Percentiles rank a stretch among this genome's conserved stretches.
Evolutionary conservation across 1,140 invertebrate species (phyloP).

Genomic region (Acyrthosiphon pisum): DNA sequence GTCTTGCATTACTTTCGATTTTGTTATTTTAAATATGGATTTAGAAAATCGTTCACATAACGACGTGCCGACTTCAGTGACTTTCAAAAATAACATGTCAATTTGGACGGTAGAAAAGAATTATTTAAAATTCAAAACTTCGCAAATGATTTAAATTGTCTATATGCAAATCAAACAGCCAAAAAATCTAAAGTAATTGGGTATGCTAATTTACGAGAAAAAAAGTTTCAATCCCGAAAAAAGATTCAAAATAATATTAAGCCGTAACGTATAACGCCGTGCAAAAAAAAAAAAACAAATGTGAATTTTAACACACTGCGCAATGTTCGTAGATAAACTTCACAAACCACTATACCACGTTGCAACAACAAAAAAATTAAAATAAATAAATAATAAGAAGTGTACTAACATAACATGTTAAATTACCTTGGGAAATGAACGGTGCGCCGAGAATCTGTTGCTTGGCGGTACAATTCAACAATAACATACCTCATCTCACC

Average conservation of each 20-base stretch:
- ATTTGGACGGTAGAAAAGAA: not conserved
- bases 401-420: not conserved
- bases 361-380: not conserved
- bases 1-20: too few species aligned
- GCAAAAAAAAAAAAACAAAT: not conserved
- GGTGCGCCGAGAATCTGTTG: not conserved
- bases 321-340: not conserved
- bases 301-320: not conserved
- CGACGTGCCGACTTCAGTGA: not conserved
- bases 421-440: not conserved
- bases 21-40: not conserved
- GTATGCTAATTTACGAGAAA: not conserved
- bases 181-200: not conserved
- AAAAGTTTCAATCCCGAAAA: not conserved
- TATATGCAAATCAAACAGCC: not conserved
- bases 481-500: not conserved
- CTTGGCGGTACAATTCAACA: not conserved
- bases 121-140: not conserved
- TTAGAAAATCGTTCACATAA: not conserved
- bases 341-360: not conserved
- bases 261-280: not conserved
- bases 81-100: not conserved
- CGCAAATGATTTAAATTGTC: not conserved
- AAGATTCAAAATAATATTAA: not conserved
- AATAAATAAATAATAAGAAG: slow-evolving; percentile 3